These are phyloP conservation scores for Synaphobranchus kaupii DNA, from an alignment of 2,797 vertebrate species.

Conservation along the genomic window DNA sequence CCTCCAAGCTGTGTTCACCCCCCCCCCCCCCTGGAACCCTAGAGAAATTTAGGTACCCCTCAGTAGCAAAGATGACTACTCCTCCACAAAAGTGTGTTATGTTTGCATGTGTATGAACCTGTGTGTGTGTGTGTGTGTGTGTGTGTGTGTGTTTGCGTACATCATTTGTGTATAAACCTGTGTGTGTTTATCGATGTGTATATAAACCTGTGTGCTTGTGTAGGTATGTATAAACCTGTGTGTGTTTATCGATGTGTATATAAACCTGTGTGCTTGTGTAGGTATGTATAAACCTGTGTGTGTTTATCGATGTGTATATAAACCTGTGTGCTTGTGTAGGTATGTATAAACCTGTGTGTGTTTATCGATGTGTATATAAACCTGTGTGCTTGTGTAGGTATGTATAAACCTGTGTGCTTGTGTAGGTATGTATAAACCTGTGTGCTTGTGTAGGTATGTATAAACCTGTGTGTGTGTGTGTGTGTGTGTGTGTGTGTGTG, in stretches of 20 bases:
- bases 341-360: not conserved
- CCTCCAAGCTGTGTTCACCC: constrained; percentile 16
- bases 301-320: not conserved
- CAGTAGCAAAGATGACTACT: not conserved
- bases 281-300: not conserved
- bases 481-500: not conserved
- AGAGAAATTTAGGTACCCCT: constrained; percentile 22
- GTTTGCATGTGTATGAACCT: not conserved
- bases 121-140: not conserved
- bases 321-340: not conserved
- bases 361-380: not conserved
- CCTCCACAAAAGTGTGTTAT: not conserved
- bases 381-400: constrained; percentile 1
- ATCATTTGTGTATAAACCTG: not conserved
- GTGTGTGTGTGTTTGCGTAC: not conserved
- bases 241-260: not conserved
- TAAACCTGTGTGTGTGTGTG: too few relatives aligned
- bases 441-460: constrained; percentile 7
- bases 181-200: not conserved
- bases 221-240: not conserved
- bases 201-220: not conserved
- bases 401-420: not conserved
- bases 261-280: not conserved
- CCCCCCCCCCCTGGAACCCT: too few relatives aligned
- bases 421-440: not conserved